Percentiles rank a stretch among this genome's conserved stretches.
Conservation (phyloP, 2,888 invertebrate species). For the Shargacucullia verbasci region DNA sequence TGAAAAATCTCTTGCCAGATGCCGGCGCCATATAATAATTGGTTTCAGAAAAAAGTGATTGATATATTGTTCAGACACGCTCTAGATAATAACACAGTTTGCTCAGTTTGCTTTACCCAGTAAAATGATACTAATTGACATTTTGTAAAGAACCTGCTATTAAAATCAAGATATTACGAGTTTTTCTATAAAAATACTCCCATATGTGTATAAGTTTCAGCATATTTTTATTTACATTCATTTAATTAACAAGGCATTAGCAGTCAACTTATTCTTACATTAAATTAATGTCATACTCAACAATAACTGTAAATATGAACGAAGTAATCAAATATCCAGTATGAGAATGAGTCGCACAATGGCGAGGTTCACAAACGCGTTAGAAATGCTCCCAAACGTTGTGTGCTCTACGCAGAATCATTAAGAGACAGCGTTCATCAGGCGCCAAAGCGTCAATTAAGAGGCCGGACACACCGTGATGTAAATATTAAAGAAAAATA, state of each 20-base stretch:
- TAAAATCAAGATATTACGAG: constrained; percentile 11
- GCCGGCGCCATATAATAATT: constrained; percentile 52
- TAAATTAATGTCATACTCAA: too few relatives aligned
- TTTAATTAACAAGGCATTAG: too few relatives aligned
- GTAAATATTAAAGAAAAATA: constrained; percentile 73
- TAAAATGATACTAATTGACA: constrained; percentile 27
- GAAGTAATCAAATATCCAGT: constrained; percentile 7
- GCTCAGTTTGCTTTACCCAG: constrained; percentile 11
- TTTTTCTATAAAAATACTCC: too few relatives aligned
- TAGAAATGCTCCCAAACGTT: constrained; percentile 22
- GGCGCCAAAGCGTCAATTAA: constrained; percentile 72
- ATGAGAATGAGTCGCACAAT: constrained; percentile 3
- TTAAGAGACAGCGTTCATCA: constrained; percentile 67
- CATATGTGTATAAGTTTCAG: too few relatives aligned
- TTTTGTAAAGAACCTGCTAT: constrained; percentile 29
- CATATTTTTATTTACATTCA: too few relatives aligned
- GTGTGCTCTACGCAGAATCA: constrained; percentile 51
- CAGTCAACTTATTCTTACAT: too few relatives aligned
- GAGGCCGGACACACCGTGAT: constrained; percentile 64
- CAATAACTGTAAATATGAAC: too few relatives aligned
- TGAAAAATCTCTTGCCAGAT: constrained; percentile 26
- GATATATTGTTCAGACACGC: constrained; percentile 41
- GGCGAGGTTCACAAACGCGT: constrained; percentile 25
- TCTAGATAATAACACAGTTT: constrained; percentile 31
- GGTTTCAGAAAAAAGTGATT: constrained; percentile 45